Conservation (phyloP, 2,888 invertebrate species). For the Limnephilus rhombicus region DNA sequence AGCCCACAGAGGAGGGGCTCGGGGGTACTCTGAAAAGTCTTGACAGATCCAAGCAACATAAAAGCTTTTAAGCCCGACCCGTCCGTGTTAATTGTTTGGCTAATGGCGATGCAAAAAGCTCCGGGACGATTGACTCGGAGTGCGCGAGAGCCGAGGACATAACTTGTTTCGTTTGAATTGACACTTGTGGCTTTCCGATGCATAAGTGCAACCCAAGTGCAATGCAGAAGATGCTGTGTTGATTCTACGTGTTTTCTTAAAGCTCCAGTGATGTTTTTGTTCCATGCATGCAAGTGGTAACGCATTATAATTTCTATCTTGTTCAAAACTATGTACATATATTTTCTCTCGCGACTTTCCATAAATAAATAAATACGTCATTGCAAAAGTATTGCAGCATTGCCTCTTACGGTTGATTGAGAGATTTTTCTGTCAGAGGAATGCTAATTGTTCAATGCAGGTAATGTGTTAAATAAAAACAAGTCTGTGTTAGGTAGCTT, state of each 20-base stretch:
- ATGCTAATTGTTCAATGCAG: background rate
- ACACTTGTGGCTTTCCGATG: background rate
- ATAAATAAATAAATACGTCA: background rate
- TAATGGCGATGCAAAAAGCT: conserved; percentile 34
- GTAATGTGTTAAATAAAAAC: background rate
- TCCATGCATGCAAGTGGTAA: background rate
- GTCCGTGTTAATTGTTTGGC: conserved; percentile 33
- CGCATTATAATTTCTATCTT: background rate
- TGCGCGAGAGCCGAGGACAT: conserved; percentile 5
- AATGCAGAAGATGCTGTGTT: background rate
- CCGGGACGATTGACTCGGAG: conserved; percentile 17
- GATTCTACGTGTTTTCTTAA: background rate
- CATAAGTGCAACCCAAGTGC: background rate
- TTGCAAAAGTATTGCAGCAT: background rate
- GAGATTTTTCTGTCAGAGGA: background rate
- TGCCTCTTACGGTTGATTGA: background rate
- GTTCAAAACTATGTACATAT: background rate
- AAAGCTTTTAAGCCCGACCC: conserved; percentile 14
- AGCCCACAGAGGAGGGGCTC: background rate
- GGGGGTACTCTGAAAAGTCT: background rate
- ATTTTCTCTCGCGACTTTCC: background rate
- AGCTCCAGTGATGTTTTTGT: background rate
- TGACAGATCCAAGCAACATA: background rate
- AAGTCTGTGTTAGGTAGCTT: background rate
- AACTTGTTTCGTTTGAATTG: conserved; percentile 3